Conservation (phyloP, 2,113 vertebrate species). For the Ginglymostoma cirratum region DNA sequence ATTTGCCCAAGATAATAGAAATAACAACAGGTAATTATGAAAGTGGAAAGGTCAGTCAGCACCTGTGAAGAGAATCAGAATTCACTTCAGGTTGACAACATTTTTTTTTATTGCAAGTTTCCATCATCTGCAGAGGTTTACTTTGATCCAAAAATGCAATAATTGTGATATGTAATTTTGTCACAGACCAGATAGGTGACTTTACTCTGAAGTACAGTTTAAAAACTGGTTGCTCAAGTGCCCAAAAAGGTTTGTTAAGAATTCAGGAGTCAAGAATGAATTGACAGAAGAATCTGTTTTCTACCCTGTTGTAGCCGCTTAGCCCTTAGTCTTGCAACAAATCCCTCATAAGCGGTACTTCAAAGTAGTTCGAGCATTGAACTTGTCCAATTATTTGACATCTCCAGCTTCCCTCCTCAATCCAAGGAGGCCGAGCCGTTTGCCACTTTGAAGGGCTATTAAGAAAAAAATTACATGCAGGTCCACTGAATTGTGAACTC, state of each 20-base stretch:
- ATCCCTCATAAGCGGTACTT: not conserved
- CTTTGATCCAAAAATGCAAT: not conserved
- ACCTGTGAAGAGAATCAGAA: no score
- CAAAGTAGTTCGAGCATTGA: not conserved
- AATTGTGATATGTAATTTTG: not conserved
- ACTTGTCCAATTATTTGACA: not conserved
- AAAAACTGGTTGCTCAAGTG: no score
- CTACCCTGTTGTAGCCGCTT: not conserved
- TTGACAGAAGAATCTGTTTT: not conserved
- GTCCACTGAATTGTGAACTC: slow-evolving; percentile 10
- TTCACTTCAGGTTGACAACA: no score
- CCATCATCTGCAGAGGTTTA: no score
- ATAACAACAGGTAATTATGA: no score
- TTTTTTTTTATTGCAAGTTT: no score
- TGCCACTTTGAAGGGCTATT: not conserved
- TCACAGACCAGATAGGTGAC: not conserved
- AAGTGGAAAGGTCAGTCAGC: no score
- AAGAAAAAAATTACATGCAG: not conserved
- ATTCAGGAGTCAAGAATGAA: not conserved
- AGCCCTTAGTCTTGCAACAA: not conserved
- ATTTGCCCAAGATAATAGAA: not conserved
- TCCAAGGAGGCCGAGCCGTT: not conserved
- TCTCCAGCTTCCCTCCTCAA: not conserved
- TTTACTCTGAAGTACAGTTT: not conserved
- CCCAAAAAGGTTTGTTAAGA: not conserved